Conservation (phyloP, 2,113 vertebrate species). For the Psophia crepitans region DNA sequence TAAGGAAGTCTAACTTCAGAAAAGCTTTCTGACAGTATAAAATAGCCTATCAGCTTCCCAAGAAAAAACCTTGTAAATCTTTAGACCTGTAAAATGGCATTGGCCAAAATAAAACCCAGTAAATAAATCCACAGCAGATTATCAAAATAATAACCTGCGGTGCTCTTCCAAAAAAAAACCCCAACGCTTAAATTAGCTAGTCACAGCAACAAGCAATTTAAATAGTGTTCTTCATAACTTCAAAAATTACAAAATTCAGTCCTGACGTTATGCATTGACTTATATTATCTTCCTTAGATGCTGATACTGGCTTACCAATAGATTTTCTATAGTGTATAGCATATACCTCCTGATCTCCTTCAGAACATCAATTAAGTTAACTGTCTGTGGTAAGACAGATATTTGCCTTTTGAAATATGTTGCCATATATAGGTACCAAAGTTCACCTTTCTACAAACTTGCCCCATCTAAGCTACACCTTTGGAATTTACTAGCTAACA, state of each 20-base stretch:
- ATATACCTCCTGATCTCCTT: not conserved
- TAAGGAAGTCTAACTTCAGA: not conserved
- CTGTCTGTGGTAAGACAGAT: not conserved
- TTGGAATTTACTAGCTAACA: not conserved
- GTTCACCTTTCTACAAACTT: not conserved
- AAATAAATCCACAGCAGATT: not conserved
- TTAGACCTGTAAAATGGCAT: not conserved
- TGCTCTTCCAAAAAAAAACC: not conserved
- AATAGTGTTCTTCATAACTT: not conserved
- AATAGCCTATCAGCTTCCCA: not conserved
- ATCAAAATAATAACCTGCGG: not conserved
- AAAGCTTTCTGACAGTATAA: not conserved
- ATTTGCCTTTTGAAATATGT: not conserved
- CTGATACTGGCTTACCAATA: not conserved
- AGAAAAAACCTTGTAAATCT: not conserved
- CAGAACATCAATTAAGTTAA: not conserved
- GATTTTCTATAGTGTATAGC: not conserved
- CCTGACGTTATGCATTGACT: not conserved
- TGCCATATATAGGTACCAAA: not conserved
- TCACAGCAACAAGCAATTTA: not conserved
- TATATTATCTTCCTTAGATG: not conserved
- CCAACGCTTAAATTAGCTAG: not conserved
- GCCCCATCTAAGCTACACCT: not conserved
- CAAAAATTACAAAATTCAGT: not conserved
- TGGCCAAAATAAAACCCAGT: not conserved